Evolutionary conservation across 2,888 invertebrate species (phyloP).

Genomic region (Parthenolecanium corni): DNA sequence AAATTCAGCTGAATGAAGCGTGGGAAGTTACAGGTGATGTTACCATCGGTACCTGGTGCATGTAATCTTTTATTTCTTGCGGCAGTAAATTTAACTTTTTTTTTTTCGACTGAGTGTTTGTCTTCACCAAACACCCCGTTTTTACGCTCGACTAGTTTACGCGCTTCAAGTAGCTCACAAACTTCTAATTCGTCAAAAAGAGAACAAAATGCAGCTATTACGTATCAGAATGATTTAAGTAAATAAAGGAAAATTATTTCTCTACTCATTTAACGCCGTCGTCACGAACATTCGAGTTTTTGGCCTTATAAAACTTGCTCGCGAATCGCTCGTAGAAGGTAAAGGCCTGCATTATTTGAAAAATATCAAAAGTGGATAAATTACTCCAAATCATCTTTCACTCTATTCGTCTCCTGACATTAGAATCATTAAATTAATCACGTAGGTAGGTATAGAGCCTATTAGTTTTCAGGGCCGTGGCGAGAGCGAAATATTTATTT

Average conservation of each 20-base stretch:
- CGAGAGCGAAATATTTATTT: no score
- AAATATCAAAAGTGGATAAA: no score
- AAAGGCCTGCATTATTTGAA: no score
- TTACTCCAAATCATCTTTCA: no score
- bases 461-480: no score
- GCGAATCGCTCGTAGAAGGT: no score
- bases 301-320: background rate
- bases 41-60: conserved; percentile 23
- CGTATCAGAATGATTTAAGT: background rate
- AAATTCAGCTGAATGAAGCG: conserved; percentile 23
- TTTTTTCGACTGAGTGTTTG: background rate
- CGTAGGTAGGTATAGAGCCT: no score
- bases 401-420: no score
- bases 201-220: background rate
- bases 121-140: background rate
- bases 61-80: conserved; percentile 1
- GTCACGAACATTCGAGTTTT: background rate
- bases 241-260: background rate
- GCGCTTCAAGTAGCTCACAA: no score
- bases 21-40: conserved; percentile 23
- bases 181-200: background rate
- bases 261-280: background rate
- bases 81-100: background rate
- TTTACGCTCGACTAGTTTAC: background rate
- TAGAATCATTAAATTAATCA: no score